Evolutionary conservation across 2,797 vertebrate species (phyloP), one percentile per base, ranked within the genome.

Genomic region (Takifugu ocellatus): DNA sequence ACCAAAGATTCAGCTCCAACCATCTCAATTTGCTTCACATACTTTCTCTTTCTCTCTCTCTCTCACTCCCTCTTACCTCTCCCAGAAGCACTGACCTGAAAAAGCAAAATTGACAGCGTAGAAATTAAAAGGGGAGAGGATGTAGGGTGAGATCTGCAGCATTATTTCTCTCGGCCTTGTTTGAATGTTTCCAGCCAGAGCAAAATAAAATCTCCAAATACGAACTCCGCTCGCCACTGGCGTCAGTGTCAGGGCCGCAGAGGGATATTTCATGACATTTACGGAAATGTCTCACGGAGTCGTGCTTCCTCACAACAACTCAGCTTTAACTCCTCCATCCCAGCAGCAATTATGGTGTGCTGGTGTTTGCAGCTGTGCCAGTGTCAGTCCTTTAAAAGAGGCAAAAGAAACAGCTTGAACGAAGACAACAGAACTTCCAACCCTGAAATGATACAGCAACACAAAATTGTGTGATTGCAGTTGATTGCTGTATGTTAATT

Each of bases 71-170:
- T 45, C 76, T 59, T 59, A 77, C 78, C 68, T 77, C 81, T 89
- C 85, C 84, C 87, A 82, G 83, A 88, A 84, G 88, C 81, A 72
- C 81, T 90, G 89, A 89, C 88, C 87, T 87, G 88, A 86, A 88
- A 89, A 87, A 79, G 75, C 84, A 88, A 87, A 88, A 87, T 84
- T 87, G 84, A 88, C 87, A 88, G 84, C 81, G 70, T 72, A 79
- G 79, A 82, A 87, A 82, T 63, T 66, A 84, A 77, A 75, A 66
- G 74, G 66, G 70, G 78, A 74, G 79, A 77, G 75, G 74, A 78
- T 68, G 62, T 71, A 74, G 74, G 79, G 64, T 81, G 83, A 84
- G 80, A 86, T 87, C 78, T 83, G 77, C 58, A 76, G 74, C 66
- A 77, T 84, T 84, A 78, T 81, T 79, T 80, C 80, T 79, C 63